phyloP scores from a whole-genome alignment of 2,797 vertebrate genomes.

The Mustela erminea region DNA sequence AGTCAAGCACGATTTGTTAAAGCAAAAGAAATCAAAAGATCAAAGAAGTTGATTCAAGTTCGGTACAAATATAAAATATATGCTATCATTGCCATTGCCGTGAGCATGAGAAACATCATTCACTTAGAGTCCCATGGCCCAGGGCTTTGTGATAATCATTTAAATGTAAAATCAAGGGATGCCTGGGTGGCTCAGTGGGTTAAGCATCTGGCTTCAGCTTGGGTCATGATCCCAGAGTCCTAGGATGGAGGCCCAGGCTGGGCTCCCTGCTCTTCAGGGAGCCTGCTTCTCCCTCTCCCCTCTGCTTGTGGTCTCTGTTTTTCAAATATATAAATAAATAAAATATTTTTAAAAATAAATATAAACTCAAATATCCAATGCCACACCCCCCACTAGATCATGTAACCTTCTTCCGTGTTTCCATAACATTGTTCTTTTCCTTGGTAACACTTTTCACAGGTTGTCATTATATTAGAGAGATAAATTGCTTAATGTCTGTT shows the following conservation, averaged over 20 bases:
- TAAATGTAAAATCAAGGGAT: neutral
- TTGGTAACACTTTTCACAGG: neutral
- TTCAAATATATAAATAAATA: too few species aligned
- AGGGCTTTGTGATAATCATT: neutral
- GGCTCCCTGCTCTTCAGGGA: too few species aligned
- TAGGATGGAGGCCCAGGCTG: too few species aligned
- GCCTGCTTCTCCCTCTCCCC: too few species aligned
- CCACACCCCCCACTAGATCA: neutral
- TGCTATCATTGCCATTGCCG: neutral
- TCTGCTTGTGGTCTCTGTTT: too few species aligned
- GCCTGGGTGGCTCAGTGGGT: too few species aligned
- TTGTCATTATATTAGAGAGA: neutral
- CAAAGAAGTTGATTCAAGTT: neutral
- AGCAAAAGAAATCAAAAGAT: constrained; percentile 17
- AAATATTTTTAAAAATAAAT: too few species aligned
- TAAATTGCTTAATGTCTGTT: neutral
- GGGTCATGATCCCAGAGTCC: too few species aligned
- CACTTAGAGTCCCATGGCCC: neutral
- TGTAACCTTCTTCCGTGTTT: neutral
- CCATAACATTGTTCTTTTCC: neutral
- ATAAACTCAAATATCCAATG: neutral
- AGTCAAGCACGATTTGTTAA: neutral
- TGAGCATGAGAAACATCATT: neutral
- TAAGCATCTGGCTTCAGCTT: too few species aligned
- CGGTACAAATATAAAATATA: neutral